phyloP scores from a whole-genome alignment of 2,113 vertebrate species.

The Anolis carolinensis region DNA sequence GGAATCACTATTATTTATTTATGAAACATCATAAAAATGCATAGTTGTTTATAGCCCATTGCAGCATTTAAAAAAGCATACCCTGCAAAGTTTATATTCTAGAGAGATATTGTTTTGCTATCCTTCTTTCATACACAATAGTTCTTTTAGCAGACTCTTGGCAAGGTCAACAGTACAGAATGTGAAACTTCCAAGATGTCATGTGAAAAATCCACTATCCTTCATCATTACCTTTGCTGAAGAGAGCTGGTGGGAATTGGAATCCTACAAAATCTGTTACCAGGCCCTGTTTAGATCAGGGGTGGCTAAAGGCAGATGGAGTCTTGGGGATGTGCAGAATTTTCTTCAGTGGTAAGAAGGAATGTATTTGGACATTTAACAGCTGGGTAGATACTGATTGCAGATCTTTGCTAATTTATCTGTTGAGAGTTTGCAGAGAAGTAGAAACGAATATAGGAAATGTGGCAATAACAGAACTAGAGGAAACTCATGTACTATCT shows the following conservation, averaged over 20 bases:
- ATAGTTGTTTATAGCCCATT: conserved; percentile 9
- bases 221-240: no score
- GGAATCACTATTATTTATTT: conserved; percentile 35
- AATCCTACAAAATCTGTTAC: neutral
- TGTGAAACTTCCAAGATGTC: no score
- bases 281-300: neutral
- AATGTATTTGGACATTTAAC: neutral
- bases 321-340: neutral
- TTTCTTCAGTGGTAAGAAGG: neutral
- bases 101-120: neutral
- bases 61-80: neutral
- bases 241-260: no score
- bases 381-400: neutral
- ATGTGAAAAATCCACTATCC: no score
- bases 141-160: neutral
- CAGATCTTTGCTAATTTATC: neutral
- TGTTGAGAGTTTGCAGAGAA: neutral
- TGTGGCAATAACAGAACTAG: neutral
- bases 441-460: neutral
- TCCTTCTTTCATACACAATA: neutral
- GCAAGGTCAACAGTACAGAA: no score
- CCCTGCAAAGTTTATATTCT: neutral
- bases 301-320: neutral
- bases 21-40: conserved; percentile 23
- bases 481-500: neutral